Percentiles rank a stretch among this genome's conserved stretches.
These are phyloP conservation scores for Nettapus auritus DNA, from an alignment of 2,113 vertebrate genomes.

Conservation along the genomic window DNA sequence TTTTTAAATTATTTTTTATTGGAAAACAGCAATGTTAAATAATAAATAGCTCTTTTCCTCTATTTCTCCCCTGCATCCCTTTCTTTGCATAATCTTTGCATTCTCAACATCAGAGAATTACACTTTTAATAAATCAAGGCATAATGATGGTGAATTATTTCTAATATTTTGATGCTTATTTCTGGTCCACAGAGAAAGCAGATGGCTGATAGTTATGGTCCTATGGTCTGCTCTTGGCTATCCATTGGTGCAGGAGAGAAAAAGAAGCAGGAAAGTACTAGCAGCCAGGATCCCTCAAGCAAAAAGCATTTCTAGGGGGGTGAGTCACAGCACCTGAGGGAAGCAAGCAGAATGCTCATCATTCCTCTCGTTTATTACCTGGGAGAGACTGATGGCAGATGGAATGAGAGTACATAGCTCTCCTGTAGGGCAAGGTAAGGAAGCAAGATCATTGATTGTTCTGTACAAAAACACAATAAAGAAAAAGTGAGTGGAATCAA, in stretches of 20 bases:
- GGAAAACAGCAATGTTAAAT: not conserved
- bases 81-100: not conserved
- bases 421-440: constrained; percentile 45
- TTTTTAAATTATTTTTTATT: not conserved
- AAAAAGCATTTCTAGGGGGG: constrained; percentile 30
- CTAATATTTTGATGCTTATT: not conserved
- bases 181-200: constrained; percentile 39
- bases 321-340: constrained; percentile 55
- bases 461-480: not conserved
- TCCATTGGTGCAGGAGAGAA: constrained; percentile 40
- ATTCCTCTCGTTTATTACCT: constrained; percentile 61
- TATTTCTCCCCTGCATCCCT: not conserved
- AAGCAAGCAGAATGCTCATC: constrained; percentile 21
- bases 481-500: constrained; percentile 18
- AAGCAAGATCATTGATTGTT: constrained; percentile 40
- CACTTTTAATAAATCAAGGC: constrained; percentile 9
- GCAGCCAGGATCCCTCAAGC: not conserved
- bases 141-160: not conserved
- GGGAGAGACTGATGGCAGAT: constrained; percentile 52
- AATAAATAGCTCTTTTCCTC: not conserved
- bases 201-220: constrained; percentile 46
- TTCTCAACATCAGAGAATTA: not conserved
- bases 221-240: constrained; percentile 23
- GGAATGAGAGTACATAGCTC: constrained; percentile 30
- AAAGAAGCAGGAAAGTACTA: constrained; percentile 11